Evolutionary conservation across 2,113 vertebrate species (phyloP).

Genomic region (Menura novaehollandiae): DNA sequence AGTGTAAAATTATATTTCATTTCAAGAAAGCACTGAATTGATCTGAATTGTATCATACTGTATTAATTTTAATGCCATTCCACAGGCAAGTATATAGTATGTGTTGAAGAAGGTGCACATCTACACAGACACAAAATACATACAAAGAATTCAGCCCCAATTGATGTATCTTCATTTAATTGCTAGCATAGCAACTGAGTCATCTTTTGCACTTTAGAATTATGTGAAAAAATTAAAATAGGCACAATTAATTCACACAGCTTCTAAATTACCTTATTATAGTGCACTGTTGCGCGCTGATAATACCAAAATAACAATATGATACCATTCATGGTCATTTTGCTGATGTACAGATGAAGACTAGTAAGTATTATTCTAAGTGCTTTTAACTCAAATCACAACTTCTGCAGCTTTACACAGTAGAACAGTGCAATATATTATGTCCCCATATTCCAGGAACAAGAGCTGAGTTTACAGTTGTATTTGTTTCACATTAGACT

Average conservation of each 20-base stretch:
- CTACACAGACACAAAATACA: constrained; percentile 11
- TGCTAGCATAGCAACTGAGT: not conserved
- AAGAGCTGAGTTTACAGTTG: constrained; percentile 4
- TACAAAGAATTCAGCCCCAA: not conserved
- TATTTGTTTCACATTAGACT: constrained; percentile 20
- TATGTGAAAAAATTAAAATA: constrained; percentile 17
- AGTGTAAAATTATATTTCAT: not conserved
- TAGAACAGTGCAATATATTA: constrained; percentile 63
- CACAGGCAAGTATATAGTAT: not conserved
- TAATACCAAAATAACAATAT: constrained; percentile 29
- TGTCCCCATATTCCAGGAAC: constrained; percentile 20
- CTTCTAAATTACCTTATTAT: not conserved
- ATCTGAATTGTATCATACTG: constrained; percentile 51
- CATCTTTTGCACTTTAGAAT: constrained; percentile 3
- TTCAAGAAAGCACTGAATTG: not conserved
- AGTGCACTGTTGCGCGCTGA: not conserved
- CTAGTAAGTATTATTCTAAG: constrained; percentile 30
- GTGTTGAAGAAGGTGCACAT: not conserved
- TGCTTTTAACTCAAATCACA: constrained; percentile 59
- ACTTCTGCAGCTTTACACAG: constrained; percentile 63
- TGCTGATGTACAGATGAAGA: constrained; percentile 34
- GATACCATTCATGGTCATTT: constrained; percentile 55
- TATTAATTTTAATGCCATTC: constrained; percentile 29
- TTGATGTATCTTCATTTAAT: constrained; percentile 1
- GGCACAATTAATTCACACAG: constrained; percentile 45